Percentiles rank a stretch among this genome's conserved stretches.
phyloP scores from a whole-genome alignment of 1,140 invertebrate species.

The Drosophila arizonae region DNA sequence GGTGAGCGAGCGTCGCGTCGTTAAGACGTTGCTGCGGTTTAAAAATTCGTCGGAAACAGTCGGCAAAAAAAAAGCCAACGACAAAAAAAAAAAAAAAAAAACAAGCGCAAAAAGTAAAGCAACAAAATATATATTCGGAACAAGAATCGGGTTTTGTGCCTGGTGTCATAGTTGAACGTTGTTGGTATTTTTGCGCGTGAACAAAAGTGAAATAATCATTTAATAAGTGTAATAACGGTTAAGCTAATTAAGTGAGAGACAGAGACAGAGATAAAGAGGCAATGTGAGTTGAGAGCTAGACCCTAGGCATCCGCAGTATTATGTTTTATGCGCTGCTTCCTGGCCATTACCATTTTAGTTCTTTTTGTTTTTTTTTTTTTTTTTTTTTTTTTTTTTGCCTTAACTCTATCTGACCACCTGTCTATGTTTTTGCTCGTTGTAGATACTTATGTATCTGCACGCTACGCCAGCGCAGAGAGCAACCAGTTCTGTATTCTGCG shows the following conservation, averaged over 20 bases:
- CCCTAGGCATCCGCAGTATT: slow-evolving; percentile 8
- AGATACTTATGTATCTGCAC: slow-evolving; percentile 58
- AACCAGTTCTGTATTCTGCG: slow-evolving; percentile 67
- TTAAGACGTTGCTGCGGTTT: slow-evolving; percentile 67
- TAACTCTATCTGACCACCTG: slow-evolving; percentile 42
- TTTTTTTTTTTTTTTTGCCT: slow-evolving; percentile 67
- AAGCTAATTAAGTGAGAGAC: slow-evolving; percentile 13
- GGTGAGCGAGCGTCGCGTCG: slow-evolving; percentile 72
- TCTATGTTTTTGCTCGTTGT: slow-evolving; percentile 31
- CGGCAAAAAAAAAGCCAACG: slow-evolving; percentile 17
- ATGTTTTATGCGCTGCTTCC: slow-evolving; percentile 21
- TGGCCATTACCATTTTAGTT: slow-evolving; percentile 11
- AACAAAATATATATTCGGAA: slow-evolving; percentile 27
- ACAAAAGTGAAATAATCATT: slow-evolving; percentile 46
- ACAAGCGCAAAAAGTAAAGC: background rate
- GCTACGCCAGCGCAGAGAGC: slow-evolving; percentile 31
- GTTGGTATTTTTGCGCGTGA: slow-evolving; percentile 39
- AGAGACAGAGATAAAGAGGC: background rate
- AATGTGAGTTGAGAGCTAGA: slow-evolving; percentile 9
- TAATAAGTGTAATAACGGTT: slow-evolving; percentile 27
- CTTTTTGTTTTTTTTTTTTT: slow-evolving; percentile 53
- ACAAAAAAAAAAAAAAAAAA: slow-evolving; percentile 43
- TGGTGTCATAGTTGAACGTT: slow-evolving; percentile 59
- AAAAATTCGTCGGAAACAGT: slow-evolving; percentile 39
- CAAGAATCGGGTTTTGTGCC: slow-evolving; percentile 70